Percentiles rank a stretch among this genome's conserved stretches.
Conservation (phyloP, 2,888 invertebrate species). For the Lycia hirtaria region DNA sequence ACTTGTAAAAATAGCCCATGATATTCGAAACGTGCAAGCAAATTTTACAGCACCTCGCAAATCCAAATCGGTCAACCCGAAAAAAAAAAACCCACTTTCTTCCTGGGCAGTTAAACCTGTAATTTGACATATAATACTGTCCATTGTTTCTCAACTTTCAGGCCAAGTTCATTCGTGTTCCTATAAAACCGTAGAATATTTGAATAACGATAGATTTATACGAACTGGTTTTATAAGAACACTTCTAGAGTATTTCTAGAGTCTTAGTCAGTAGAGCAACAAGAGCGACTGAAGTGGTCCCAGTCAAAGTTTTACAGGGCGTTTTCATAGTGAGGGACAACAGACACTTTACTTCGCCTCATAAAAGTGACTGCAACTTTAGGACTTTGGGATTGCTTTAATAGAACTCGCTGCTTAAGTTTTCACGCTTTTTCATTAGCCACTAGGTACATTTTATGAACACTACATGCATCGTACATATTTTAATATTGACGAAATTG, state of each 20-base stretch:
- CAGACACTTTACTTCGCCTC: constrained; percentile 44
- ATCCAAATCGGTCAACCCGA: too few relatives aligned
- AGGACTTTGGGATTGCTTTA: constrained; percentile 27
- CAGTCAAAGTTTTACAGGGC: constrained; percentile 30
- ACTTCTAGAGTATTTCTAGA: background rate
- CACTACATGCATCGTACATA: background rate
- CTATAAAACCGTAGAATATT: too few relatives aligned
- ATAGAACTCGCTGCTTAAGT: constrained; percentile 18
- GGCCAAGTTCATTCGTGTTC: too few relatives aligned
- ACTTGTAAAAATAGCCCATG: too few relatives aligned
- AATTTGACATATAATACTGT: too few relatives aligned
- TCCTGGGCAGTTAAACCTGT: too few relatives aligned
- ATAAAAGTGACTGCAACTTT: constrained; percentile 48
- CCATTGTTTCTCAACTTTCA: too few relatives aligned
- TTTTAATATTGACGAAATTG: background rate
- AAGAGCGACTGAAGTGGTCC: constrained; percentile 14
- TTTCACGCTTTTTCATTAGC: constrained; percentile 21
- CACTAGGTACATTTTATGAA: constrained; percentile 12
- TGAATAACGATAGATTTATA: too few relatives aligned
- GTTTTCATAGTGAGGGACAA: constrained; percentile 38
- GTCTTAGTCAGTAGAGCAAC: background rate
- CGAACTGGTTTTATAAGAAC: background rate
- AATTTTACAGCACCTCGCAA: too few relatives aligned
- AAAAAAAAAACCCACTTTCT: too few relatives aligned
- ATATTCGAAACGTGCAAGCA: too few relatives aligned